Percentiles rank a stretch among this genome's conserved stretches.
Evolutionary conservation across 2,797 vertebrate genomes (phyloP).

Genomic region (Anguilla obscura): DNA sequence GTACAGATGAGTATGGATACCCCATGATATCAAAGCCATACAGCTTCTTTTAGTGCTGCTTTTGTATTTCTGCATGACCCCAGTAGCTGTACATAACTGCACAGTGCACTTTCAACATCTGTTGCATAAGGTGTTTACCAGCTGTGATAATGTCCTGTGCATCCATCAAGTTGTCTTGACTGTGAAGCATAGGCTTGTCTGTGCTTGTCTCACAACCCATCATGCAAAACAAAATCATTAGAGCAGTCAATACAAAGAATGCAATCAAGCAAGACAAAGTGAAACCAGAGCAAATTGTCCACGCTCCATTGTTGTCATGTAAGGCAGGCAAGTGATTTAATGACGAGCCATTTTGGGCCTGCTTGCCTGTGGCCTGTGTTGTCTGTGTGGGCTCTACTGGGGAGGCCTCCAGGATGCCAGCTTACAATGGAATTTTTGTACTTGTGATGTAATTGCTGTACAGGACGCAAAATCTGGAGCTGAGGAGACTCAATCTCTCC

Average conservation of each 20-base stretch:
- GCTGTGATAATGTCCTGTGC: constrained; percentile 3
- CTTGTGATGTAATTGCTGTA: constrained; percentile 37
- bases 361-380: background rate
- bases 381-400: constrained; percentile 3
- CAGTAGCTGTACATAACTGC: background rate
- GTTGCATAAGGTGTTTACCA: constrained; percentile 38
- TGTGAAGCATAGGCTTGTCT: constrained; percentile 27
- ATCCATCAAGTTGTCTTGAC: constrained; percentile 21
- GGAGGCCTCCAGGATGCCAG: constrained; percentile 12
- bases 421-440: constrained; percentile 18
- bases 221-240: background rate
- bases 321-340: background rate
- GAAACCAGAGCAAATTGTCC: background rate
- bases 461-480: constrained; percentile 82
- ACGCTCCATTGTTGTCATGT: background rate
- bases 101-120: background rate
- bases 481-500: constrained; percentile 79
- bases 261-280: background rate
- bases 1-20: background rate
- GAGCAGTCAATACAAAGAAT: background rate
- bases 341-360: background rate
- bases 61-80: background rate
- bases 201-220: constrained; percentile 19
- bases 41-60: background rate
- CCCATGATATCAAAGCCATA: background rate